phyloP scores from a whole-genome alignment of 2,888 invertebrate genomes.

The Psylliodes chrysocephalus region DNA sequence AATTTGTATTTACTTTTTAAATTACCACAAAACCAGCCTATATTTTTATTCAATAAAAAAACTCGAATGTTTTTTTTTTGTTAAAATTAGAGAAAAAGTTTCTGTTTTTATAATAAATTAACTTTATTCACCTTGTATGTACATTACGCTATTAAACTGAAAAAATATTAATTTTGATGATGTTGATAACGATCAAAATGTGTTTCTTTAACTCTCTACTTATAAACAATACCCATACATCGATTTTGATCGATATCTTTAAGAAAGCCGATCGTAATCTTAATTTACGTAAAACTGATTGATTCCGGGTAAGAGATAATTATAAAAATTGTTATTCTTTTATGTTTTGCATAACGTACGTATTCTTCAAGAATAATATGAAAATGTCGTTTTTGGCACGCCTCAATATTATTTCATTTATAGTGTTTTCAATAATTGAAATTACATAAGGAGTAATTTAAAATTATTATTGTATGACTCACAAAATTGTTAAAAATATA shows the following conservation, averaged over 20 bases:
- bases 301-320: conserved; percentile 28
- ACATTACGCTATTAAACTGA: conserved; percentile 10
- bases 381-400: conserved; percentile 24
- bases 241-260: conserved; percentile 39
- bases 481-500: no score
- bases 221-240: conserved; percentile 27
- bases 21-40: no score
- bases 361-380: background rate
- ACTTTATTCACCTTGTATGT: conserved; percentile 16
- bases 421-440: conserved; percentile 6
- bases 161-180: conserved; percentile 26
- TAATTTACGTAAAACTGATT: conserved; percentile 31
- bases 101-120: background rate
- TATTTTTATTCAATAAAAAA: background rate
- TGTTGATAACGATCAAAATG: conserved; percentile 1
- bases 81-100: no score
- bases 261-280: conserved; percentile 44
- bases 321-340: conserved; percentile 34
- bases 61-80: background rate
- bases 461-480: no score
- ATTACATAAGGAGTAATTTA: no score
- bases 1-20: no score
- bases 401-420: conserved; percentile 38
- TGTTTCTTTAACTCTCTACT: conserved; percentile 12
- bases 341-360: conserved; percentile 24